These are phyloP conservation scores for Orbicella faveolata DNA, from an alignment of 64 coral and sea anemone genomes.

Conservation along the genomic window DNA sequence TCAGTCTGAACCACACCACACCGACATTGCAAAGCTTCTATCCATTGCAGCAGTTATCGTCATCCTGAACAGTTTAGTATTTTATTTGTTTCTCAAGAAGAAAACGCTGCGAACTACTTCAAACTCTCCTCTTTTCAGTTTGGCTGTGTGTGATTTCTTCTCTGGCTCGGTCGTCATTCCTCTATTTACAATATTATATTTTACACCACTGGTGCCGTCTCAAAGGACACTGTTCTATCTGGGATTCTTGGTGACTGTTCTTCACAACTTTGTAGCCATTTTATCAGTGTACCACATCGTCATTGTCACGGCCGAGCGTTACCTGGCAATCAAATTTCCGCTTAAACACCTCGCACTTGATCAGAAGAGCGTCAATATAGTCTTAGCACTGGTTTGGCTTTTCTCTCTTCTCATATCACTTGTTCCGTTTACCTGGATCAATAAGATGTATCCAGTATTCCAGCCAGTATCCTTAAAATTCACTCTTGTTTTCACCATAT, in stretches of 20 bases:
- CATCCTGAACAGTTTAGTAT: conserved; percentile 13
- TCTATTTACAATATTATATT: not conserved
- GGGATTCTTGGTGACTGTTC: conserved; percentile 19
- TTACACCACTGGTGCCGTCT: not conserved
- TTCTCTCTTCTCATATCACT: not conserved
- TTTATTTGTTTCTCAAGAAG: conserved; percentile 16
- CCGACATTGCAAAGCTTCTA: not conserved
- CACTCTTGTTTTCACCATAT: conserved; percentile 7
- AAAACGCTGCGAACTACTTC: conserved; percentile 8
- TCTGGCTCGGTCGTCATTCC: conserved; percentile 8
- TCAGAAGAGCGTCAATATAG: not conserved
- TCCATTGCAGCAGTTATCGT: conserved; percentile 17
- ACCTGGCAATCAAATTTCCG: conserved; percentile 31
- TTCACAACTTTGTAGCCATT: conserved; percentile 38
- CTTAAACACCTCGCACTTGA: not conserved
- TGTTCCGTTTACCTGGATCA: conserved; percentile 10
- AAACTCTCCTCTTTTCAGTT: conserved; percentile 40
- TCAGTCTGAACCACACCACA: not conserved
- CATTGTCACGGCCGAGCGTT: conserved; percentile 17
- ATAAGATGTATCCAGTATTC: not conserved
- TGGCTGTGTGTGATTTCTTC: conserved; percentile 8
- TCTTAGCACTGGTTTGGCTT: not conserved
- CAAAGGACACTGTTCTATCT: not conserved
- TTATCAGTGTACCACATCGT: conserved; percentile 9
- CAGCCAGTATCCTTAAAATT: not conserved